Evolutionary conservation across 2,888 invertebrate genomes (phyloP).

Genomic region (Chymomyza procnemis): DNA sequence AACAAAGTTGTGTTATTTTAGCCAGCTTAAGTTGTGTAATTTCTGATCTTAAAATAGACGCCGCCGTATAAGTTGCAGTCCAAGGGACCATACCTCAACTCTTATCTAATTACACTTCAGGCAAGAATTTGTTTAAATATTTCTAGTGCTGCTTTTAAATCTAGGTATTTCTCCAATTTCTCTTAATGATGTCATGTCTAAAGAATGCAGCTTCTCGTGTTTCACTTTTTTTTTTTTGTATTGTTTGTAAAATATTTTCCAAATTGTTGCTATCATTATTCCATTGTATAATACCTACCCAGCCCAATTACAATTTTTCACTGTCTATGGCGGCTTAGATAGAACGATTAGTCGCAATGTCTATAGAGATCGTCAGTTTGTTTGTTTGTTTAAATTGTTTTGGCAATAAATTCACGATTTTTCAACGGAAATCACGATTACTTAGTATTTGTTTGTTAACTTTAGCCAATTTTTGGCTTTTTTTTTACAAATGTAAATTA

Average conservation of each 20-base stretch:
- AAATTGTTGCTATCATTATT: background rate
- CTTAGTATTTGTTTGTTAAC: background rate
- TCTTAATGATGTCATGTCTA: slow-evolving; percentile 26
- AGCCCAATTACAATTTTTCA: slow-evolving; percentile 7
- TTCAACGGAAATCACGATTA: background rate
- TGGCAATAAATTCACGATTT: background rate
- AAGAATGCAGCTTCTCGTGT: slow-evolving; percentile 9
- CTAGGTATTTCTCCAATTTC: background rate
- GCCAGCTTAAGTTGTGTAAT: too few species aligned
- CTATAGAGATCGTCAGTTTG: background rate
- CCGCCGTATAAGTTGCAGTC: too few species aligned
- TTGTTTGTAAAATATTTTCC: slow-evolving; percentile 19
- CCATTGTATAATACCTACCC: slow-evolving; percentile 12
- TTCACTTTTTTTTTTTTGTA: slow-evolving; percentile 4
- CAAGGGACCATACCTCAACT: too few species aligned
- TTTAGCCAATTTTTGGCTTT: background rate
- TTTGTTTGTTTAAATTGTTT: background rate
- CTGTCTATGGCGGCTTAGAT: background rate
- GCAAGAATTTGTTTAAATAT: too few species aligned
- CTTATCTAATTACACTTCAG: too few species aligned
- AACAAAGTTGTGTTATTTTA: too few species aligned
- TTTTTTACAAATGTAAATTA: background rate
- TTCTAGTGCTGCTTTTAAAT: background rate
- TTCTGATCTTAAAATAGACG: too few species aligned
- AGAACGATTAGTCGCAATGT: background rate